Evolutionary conservation across 2,113 vertebrate genomes (phyloP).

Genomic region (Atlantisia rogersi): DNA sequence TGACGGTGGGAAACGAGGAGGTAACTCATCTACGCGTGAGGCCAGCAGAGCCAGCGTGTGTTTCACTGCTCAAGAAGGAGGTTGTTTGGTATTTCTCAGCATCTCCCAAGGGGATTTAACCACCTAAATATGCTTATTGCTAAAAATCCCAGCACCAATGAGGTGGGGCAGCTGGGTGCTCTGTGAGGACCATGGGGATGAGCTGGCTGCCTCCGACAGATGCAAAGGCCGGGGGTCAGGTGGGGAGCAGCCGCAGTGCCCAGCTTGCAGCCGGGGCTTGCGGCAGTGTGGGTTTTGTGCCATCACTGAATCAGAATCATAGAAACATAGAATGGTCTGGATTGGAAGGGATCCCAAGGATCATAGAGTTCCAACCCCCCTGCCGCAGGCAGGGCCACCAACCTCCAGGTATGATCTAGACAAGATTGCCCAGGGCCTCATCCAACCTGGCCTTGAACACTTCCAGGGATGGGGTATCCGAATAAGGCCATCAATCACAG

Average conservation of each 20-base stretch:
- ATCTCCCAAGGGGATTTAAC: not conserved
- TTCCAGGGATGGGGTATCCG: too few relatives aligned
- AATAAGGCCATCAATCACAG: rapidly evolving
- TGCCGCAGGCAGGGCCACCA: too few relatives aligned
- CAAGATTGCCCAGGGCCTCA: too few relatives aligned
- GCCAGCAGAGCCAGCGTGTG: rapidly evolving
- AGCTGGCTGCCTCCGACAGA: not conserved
- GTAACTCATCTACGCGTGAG: rapidly evolving
- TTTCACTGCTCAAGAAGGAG: not conserved
- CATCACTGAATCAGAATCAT: rapidly evolving
- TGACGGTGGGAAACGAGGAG: rapidly evolving
- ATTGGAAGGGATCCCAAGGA: too few relatives aligned
- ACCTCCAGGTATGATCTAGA: too few relatives aligned
- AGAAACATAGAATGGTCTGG: too few relatives aligned
- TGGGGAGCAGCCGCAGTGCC: not conserved
- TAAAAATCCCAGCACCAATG: not conserved
- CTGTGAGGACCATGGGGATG: not conserved
- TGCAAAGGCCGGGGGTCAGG: rapidly evolving
- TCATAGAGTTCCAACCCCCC: too few relatives aligned
- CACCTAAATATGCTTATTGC: not conserved
- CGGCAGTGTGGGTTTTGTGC: not conserved
- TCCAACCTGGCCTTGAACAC: too few relatives aligned
- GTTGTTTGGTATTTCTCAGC: not conserved
- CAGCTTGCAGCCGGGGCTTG: rapidly evolving
- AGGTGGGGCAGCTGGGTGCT: not conserved